phyloP scores from a whole-genome alignment of 2,797 vertebrate genomes.

The Peromyscus melanophrys region DNA sequence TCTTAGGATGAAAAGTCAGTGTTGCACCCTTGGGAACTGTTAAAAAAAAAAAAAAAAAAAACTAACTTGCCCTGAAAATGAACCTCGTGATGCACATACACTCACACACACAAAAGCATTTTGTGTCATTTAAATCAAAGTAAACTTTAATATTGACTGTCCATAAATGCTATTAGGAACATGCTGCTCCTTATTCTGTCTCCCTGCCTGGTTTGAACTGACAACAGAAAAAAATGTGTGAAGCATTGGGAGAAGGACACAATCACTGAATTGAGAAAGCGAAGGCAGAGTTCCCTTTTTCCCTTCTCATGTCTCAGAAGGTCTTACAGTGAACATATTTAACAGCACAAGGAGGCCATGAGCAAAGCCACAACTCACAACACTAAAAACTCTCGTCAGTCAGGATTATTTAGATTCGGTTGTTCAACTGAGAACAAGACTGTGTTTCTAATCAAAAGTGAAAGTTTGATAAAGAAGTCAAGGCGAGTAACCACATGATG shows the following conservation, averaged over 20 bases:
- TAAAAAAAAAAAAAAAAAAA: no score
- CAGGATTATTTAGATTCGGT: not conserved
- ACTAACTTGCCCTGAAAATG: not conserved
- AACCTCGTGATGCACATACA: not conserved
- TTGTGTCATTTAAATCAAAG: not conserved
- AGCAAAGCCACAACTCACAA: not conserved
- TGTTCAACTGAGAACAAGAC: not conserved
- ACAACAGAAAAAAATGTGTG: not conserved
- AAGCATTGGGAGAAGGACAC: accelerated
- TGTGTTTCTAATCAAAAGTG: constrained; percentile 6
- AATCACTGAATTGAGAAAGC: constrained; percentile 2
- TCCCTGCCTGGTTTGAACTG: not conserved
- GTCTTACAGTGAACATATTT: not conserved
- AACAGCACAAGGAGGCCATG: not conserved
- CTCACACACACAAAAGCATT: not conserved
- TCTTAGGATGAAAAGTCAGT: constrained; percentile 30
- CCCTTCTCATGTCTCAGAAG: not conserved
- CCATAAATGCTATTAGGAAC: not conserved
- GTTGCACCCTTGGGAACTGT: not conserved
- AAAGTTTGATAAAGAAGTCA: not conserved
- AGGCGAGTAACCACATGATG: not conserved
- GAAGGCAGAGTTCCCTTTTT: not conserved
- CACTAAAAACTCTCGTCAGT: not conserved
- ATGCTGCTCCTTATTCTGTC: not conserved
- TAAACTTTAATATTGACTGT: not conserved